These are phyloP conservation scores for Poliocrania exsul DNA, from an alignment of 2,797 vertebrate species.

Conservation along the genomic window DNA sequence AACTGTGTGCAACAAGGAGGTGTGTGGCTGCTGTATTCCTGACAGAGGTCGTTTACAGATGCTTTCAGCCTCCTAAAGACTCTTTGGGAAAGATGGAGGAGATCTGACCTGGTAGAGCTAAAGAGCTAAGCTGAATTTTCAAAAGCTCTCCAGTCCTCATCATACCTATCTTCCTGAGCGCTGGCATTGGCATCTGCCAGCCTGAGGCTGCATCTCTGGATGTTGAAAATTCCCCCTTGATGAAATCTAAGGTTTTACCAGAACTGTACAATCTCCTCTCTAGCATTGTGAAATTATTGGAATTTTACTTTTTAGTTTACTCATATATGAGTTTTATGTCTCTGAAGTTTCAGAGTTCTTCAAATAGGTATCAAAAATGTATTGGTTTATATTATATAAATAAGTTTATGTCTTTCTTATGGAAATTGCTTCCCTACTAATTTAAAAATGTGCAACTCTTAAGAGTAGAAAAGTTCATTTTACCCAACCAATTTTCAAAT, in stretches of 20 bases:
- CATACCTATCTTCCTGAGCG: not conserved
- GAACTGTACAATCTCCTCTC: not conserved
- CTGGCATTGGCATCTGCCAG: not conserved
- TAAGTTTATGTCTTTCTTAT: not conserved
- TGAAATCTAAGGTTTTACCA: not conserved
- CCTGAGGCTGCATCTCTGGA: not conserved
- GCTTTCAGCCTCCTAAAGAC: not conserved
- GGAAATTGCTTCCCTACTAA: not conserved
- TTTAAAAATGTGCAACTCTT: not conserved
- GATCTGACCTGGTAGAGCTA: not conserved
- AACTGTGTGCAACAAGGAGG: not conserved
- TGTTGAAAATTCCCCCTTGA: not conserved
- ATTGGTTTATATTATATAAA: not conserved
- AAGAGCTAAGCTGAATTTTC: not conserved
- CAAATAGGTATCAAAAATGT: not conserved
- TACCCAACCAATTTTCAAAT: not conserved
- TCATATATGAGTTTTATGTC: not conserved
- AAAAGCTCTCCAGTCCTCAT: not conserved
- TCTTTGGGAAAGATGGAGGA: not conserved
- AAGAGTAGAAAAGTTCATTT: not conserved
- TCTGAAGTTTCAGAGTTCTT: not conserved
- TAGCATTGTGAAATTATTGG: not conserved
- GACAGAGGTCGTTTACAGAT: not conserved
- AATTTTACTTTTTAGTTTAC: not conserved
- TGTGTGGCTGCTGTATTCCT: not conserved